phyloP scores from a whole-genome alignment of 2,888 invertebrate species.

The Caenorhabditis zanzibari region DNA sequence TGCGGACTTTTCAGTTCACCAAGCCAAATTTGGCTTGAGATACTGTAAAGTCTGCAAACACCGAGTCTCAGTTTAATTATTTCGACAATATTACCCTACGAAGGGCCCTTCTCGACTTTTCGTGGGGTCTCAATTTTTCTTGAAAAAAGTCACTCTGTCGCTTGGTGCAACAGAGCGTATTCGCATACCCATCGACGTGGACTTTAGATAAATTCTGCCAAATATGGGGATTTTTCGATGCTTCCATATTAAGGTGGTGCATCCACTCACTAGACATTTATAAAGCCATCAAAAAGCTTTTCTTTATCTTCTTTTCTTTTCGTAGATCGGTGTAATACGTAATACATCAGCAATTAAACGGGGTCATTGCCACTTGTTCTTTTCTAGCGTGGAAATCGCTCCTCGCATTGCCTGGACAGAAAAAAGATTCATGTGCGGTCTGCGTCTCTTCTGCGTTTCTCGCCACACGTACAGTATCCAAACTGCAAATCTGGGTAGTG shows the following conservation, averaged over 20 bases:
- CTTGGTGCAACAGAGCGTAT: slow-evolving; percentile 31
- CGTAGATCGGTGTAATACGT: slow-evolving; percentile 23
- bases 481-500: slow-evolving; percentile 65
- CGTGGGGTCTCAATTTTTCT: too few relatives aligned
- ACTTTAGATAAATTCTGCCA: slow-evolving; percentile 26
- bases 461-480: slow-evolving; percentile 63
- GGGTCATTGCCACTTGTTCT: slow-evolving; percentile 54
- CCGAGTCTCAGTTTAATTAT: too few relatives aligned
- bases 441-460: slow-evolving; percentile 39
- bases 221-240: slow-evolving; percentile 19
- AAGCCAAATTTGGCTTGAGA: too few relatives aligned
- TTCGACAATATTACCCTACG: too few relatives aligned
- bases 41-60: too few relatives aligned
- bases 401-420: slow-evolving; percentile 8
- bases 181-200: slow-evolving; percentile 41
- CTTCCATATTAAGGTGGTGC: not conserved
- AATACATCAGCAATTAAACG: slow-evolving; percentile 44
- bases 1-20: too few relatives aligned
- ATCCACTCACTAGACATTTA: too few relatives aligned
- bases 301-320: not conserved
- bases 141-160: not conserved
- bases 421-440: slow-evolving; percentile 14
- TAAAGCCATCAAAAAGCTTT: not conserved
- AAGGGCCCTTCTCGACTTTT: too few relatives aligned
- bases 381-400: slow-evolving; percentile 9